Conservation (phyloP, 2,888 invertebrate species). For the Acrobasis consociella region DNA sequence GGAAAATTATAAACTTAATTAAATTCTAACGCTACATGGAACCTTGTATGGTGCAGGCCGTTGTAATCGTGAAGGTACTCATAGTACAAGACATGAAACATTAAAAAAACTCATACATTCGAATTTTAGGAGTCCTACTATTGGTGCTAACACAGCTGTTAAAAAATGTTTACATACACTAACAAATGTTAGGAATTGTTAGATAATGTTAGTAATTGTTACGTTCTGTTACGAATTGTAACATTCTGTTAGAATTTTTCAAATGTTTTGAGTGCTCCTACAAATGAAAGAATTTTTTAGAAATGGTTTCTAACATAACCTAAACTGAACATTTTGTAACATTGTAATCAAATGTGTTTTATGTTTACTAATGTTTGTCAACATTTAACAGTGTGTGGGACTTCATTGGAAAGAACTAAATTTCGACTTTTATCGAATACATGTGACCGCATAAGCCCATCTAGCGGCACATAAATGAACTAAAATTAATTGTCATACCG, state of each 20-base stretch:
- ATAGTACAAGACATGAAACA: constrained; percentile 14
- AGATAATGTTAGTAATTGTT: too few relatives aligned
- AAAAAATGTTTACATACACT: too few relatives aligned
- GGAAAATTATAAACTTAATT: constrained; percentile 62
- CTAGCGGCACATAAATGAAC: neutral
- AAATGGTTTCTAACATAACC: too few relatives aligned
- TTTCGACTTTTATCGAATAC: neutral
- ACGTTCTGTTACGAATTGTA: too few relatives aligned
- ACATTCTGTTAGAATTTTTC: too few relatives aligned
- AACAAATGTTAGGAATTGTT: too few relatives aligned
- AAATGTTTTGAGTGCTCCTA: too few relatives aligned
- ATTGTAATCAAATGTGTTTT: too few relatives aligned
- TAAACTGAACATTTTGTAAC: too few relatives aligned
- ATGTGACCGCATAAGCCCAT: neutral
- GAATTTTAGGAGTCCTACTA: neutral
- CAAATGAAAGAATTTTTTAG: too few relatives aligned
- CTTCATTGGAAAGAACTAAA: neutral
- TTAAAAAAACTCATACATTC: neutral
- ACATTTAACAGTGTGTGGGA: neutral
- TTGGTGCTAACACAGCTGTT: too few relatives aligned
- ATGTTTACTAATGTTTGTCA: too few relatives aligned
- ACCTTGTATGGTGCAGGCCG: constrained; percentile 72
- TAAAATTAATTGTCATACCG: neutral
- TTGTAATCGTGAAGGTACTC: constrained; percentile 33
- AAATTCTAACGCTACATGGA: constrained; percentile 70